These are phyloP conservation scores for Hestina assimilis DNA, from an alignment of 1,140 invertebrate genomes.

Conservation along the genomic window DNA sequence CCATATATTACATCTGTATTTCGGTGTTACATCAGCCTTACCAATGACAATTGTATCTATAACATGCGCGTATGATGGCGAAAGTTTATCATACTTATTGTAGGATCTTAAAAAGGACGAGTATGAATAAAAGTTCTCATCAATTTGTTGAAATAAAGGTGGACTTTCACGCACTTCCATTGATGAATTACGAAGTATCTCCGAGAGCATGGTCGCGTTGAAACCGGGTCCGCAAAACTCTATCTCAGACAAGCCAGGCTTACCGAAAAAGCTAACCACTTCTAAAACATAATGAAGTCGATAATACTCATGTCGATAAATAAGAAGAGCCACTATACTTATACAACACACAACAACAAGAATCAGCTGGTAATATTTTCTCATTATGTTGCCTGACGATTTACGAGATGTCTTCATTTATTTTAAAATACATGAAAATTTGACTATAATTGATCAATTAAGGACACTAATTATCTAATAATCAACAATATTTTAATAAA, in stretches of 20 bases:
- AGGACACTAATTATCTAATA: background rate
- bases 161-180: slow-evolving; percentile 69
- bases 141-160: slow-evolving; percentile 73
- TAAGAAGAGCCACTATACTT: slow-evolving; percentile 83
- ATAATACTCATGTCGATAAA: slow-evolving; percentile 89
- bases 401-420: slow-evolving; percentile 68
- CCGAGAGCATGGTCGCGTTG: slow-evolving; percentile 70
- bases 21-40: slow-evolving; percentile 59
- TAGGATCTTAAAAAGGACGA: slow-evolving; percentile 78
- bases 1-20: slow-evolving; percentile 79
- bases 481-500: background rate
- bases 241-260: slow-evolving; percentile 74
- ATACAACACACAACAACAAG: slow-evolving; percentile 82
- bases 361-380: slow-evolving; percentile 86
- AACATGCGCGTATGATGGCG: slow-evolving; percentile 48
- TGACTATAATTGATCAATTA: background rate
- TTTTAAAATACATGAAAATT: slow-evolving; percentile 15
- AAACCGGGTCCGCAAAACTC: slow-evolving; percentile 77
- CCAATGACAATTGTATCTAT: slow-evolving; percentile 76
- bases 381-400: slow-evolving; percentile 78
- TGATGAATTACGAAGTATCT: slow-evolving; percentile 67
- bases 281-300: slow-evolving; percentile 85
- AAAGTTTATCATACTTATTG: slow-evolving; percentile 63
- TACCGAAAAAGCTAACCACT: slow-evolving; percentile 88
- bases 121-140: slow-evolving; percentile 77